Evolutionary conservation across 2,888 invertebrate species (phyloP).

Genomic region (Hypomecis punctinalis): DNA sequence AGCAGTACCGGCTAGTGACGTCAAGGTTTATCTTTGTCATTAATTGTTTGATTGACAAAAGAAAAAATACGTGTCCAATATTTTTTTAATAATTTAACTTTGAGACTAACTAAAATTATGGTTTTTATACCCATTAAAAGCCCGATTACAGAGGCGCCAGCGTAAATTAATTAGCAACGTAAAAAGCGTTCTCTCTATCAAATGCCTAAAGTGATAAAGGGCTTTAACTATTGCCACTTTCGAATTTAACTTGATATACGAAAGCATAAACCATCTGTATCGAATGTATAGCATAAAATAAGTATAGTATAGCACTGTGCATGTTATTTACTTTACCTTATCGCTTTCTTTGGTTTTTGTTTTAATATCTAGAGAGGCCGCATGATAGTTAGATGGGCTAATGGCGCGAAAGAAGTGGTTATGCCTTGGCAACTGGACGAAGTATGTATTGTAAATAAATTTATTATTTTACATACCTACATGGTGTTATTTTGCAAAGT

Average conservation of each 20-base stretch:
- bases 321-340: conserved; percentile 72
- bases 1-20: too few species aligned
- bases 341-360: conserved; percentile 73
- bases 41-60: too few species aligned
- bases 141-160: too few species aligned
- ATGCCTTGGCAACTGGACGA: conserved; percentile 82
- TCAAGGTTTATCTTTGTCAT: too few species aligned
- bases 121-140: too few species aligned
- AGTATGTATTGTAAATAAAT: conserved; percentile 68
- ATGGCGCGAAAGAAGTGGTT: conserved; percentile 79
- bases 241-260: not conserved
- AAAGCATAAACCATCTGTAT: not conserved
- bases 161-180: too few species aligned
- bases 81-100: too few species aligned
- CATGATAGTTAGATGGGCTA: conserved; percentile 84
- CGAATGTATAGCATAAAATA: not conserved
- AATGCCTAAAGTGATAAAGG: too few species aligned
- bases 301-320: conserved; percentile 52
- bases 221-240: too few species aligned
- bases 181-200: too few species aligned
- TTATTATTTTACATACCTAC: conserved; percentile 52
- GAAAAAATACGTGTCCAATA: too few species aligned
- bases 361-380: conserved; percentile 77
- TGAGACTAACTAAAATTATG: too few species aligned
- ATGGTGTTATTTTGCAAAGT: not conserved